Percentiles rank a stretch among this genome's conserved stretches.
Evolutionary conservation across 2,113 vertebrate species (phyloP).

Genomic region (Periophthalmodon schlosseri): DNA sequence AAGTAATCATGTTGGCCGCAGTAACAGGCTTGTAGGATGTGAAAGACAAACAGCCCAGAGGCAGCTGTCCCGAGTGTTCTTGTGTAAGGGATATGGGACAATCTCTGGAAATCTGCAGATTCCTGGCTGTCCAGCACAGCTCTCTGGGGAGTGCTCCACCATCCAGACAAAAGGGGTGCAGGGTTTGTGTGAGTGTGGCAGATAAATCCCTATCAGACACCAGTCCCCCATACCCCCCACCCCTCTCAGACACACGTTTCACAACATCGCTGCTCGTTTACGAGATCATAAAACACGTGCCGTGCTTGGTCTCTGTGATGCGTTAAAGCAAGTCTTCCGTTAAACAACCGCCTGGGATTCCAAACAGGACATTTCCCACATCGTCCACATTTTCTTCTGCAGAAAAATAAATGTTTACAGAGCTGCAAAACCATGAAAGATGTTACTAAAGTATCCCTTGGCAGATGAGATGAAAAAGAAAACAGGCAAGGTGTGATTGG

Average conservation of each 20-base stretch:
- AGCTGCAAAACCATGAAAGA: slow-evolving; percentile 17
- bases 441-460: slow-evolving; percentile 12
- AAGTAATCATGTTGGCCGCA: slow-evolving; percentile 27
- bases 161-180: slow-evolving; percentile 72
- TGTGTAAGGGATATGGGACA: slow-evolving; percentile 68
- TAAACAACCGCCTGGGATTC: slow-evolving; percentile 72
- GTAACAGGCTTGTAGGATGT: slow-evolving; percentile 21
- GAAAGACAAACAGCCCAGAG: slow-evolving; percentile 40
- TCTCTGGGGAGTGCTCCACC: slow-evolving; percentile 80
- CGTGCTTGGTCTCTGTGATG: slow-evolving; percentile 74
- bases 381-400: slow-evolving; percentile 27
- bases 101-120: slow-evolving; percentile 79
- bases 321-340: slow-evolving; percentile 77
- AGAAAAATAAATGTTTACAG: slow-evolving; percentile 54
- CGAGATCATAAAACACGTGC: slow-evolving; percentile 80
- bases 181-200: slow-evolving; percentile 30
- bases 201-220: slow-evolving; percentile 79
- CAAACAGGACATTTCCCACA: slow-evolving; percentile 63
- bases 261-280: slow-evolving; percentile 80
- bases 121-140: slow-evolving; percentile 74
- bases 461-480: background rate
- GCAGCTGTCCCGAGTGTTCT: slow-evolving; percentile 42
- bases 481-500: slow-evolving; percentile 46
- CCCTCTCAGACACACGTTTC: slow-evolving; percentile 71
- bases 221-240: slow-evolving; percentile 51